Conservation (phyloP, 2,113 vertebrate species). For the Hylia prasina region DNA sequence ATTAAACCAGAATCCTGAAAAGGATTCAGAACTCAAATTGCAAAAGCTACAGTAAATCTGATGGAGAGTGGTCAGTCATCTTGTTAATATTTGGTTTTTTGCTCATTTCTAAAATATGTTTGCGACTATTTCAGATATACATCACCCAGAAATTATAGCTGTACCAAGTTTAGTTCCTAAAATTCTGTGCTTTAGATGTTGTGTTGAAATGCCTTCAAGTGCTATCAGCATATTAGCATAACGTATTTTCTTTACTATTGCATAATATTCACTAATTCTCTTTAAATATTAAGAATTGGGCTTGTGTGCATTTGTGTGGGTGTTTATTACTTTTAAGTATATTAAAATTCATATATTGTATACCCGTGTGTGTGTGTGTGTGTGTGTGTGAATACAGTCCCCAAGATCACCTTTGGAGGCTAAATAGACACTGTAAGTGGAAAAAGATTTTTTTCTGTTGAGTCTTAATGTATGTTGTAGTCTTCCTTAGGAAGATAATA, state of each 20-base stretch:
- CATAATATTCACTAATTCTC: background rate
- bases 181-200: background rate
- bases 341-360: background rate
- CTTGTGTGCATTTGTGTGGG: background rate
- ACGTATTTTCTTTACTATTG: background rate
- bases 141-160: background rate
- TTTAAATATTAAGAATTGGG: background rate
- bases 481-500: background rate
- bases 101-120: background rate
- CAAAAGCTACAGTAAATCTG: background rate
- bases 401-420: background rate
- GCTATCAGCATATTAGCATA: background rate
- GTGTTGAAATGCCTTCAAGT: background rate
- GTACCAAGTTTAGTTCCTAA: background rate
- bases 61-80: background rate
- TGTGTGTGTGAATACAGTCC: background rate
- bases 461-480: background rate
- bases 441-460: background rate
- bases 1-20: background rate
- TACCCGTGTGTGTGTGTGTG: rapidly evolving
- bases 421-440: background rate
- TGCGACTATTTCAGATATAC: background rate
- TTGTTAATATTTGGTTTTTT: background rate
- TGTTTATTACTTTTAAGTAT: background rate
- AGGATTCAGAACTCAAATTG: background rate